A percentile compares a stretch with the other conserved stretches of the same genome.
These are phyloP conservation scores for Cryptocephalus moraei DNA, from an alignment of 2,888 invertebrate species.

Conservation along the genomic window DNA sequence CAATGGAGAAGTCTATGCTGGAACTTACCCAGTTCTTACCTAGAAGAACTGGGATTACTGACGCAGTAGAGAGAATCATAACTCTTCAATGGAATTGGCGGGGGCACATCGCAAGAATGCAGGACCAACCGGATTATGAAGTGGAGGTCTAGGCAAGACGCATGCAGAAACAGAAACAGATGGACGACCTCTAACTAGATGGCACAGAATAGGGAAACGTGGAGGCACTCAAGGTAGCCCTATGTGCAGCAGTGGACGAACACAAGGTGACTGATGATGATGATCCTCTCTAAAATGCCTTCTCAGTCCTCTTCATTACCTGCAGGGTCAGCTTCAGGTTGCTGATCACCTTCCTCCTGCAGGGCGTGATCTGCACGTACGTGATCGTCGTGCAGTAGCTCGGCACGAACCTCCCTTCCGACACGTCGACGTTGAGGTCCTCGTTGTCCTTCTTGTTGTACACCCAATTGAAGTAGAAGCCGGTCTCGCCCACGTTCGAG, in stretches of 20 bases:
- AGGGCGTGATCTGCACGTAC: too few relatives aligned
- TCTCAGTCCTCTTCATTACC: too few relatives aligned
- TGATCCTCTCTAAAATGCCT: too few relatives aligned
- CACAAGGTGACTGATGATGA: not conserved
- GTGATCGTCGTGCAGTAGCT: too few relatives aligned
- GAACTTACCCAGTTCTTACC: not conserved
- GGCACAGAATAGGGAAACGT: not conserved
- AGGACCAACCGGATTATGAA: not conserved
- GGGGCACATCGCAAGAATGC: not conserved
- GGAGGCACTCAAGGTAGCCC: not conserved
- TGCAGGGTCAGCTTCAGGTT: constrained; percentile 15
- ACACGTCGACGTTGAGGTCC: too few relatives aligned
- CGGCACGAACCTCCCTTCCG: too few relatives aligned
- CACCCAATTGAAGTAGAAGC: constrained; percentile 17
- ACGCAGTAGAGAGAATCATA: too few relatives aligned
- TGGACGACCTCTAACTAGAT: not conserved
- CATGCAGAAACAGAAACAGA: not conserved
- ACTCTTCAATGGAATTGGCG: not conserved
- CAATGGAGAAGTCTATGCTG: not conserved
- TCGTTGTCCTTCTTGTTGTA: constrained; percentile 6
- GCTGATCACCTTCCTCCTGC: too few relatives aligned
- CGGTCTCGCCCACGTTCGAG: constrained; percentile 15
- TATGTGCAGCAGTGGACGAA: not conserved
- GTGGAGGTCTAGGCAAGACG: not conserved
- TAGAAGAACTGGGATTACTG: not conserved